Base-by-base conservation (phyloP, 2,797 vertebrate species). In the Prionace glauca region DNA sequence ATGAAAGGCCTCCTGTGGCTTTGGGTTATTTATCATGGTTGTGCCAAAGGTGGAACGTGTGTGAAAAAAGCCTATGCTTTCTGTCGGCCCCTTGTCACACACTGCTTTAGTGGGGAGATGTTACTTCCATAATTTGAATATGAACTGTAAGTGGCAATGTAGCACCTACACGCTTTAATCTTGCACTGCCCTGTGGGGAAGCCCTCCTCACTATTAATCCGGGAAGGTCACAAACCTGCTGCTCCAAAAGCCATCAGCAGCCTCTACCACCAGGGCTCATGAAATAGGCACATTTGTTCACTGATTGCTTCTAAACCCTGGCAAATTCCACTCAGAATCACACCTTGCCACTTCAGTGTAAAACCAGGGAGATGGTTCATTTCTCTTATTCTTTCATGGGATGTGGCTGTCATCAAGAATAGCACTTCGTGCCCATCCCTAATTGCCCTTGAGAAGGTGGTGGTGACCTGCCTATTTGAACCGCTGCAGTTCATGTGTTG, bases 61-160 rank as follows among this genome's bases (percentile, higher is more conserved):
- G 65, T 93, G 67, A 56, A 91, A 91, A 65, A 65, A n/a, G 88
- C 67, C 67, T 24, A 4, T 50, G 60, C 67, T 94, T 94, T 72
- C 67, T 94, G 36, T 10, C 26, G 92, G 41, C 92, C 65, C 62
- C 92, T 91, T 72, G 92, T 3, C 32, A 71, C 56, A 69, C 32
- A 50, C 36, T 94, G 67, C 22, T 94, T 94, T n/a, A 69, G 67
- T 71, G 24, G 41, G 36, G 36, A 50, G 69, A 45, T 1, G 65
- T 93, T 93, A 71, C 91, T 69, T 93, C 91, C 91, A 69, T 93
- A 36, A 56, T 62, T 90, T 65, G 62, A 67, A 93, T 93, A 69
- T 93, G 91, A 93, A 69, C 65, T 69, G 67, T 2, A 65, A 65
- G 88, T 91, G 60, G 56, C 56, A 69, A 93, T 45, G 67, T 69